phyloP scores from a whole-genome alignment of 1,140 invertebrate species.

The Caenorhabditis brenneri region DNA sequence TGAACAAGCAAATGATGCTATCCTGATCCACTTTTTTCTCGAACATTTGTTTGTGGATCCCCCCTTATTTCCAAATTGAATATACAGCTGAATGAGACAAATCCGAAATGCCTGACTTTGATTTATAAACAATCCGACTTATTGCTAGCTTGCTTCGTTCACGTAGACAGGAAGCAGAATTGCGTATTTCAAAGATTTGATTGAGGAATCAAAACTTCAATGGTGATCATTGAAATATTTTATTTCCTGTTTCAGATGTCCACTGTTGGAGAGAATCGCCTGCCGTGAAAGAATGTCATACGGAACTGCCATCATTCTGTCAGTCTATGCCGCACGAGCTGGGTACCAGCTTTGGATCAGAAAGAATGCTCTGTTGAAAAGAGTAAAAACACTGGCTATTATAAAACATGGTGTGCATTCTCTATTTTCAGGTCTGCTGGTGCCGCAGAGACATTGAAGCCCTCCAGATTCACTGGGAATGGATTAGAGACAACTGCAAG shows the following conservation, averaged over 20 bases:
- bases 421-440: neutral
- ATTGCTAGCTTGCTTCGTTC: neutral
- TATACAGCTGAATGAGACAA: neutral
- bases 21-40: neutral
- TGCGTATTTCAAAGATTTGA: neutral
- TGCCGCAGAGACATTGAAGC: neutral
- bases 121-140: neutral
- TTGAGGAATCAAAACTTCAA: neutral
- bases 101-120: neutral
- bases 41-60: neutral
- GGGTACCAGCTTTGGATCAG: neutral
- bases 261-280: neutral
- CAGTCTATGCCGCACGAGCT: neutral
- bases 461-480: neutral
- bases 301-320: neutral
- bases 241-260: neutral
- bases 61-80: neutral
- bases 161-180: neutral
- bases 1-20: neutral
- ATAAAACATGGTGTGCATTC: neutral
- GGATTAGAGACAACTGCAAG: neutral
- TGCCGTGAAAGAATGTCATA: conserved; percentile 27
- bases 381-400: neutral
- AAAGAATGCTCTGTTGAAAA: conserved; percentile 19
- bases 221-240: neutral